phyloP scores from a whole-genome alignment of 2,888 invertebrate genomes.

The Dorcus parallelipipedus region DNA sequence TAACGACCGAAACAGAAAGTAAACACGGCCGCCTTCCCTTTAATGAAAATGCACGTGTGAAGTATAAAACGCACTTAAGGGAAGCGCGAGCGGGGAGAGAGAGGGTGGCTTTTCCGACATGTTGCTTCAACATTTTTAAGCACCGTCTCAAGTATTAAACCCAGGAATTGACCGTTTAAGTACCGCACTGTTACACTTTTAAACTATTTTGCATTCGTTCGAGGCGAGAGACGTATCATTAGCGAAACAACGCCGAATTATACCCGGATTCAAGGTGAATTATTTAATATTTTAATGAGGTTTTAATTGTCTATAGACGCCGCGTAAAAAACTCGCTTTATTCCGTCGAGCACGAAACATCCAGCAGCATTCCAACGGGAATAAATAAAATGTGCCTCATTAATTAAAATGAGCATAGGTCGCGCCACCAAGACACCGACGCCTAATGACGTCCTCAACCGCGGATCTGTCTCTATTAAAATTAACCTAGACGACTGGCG shows the following conservation, averaged over 20 bases:
- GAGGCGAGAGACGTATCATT: too few species aligned
- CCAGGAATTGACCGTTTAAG: not conserved
- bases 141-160: constrained; percentile 1
- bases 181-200: not conserved
- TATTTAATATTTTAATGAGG: too few species aligned
- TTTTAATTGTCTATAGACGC: too few species aligned
- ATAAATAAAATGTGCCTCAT: constrained; percentile 14
- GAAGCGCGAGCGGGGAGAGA: not conserved
- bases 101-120: not conserved
- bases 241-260: too few species aligned
- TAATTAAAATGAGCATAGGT: constrained; percentile 10
- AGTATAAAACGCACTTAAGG: not conserved
- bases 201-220: too few species aligned
- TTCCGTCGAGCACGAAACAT: too few species aligned
- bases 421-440: not conserved
- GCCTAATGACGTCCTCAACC: constrained; percentile 2
- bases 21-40: not conserved
- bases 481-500: not conserved
- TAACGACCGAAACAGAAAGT: not conserved
- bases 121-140: constrained; percentile 2
- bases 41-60: constrained; percentile 1
- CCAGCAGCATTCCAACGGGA: not conserved
- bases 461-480: constrained; percentile 1
- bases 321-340: too few species aligned
- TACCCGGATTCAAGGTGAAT: too few species aligned